A percentile compares a stretch with the other conserved stretches of the same genome.
Evolutionary conservation across 2,888 invertebrate species (phyloP).

Genomic region (Drosophila paucipuncta): DNA sequence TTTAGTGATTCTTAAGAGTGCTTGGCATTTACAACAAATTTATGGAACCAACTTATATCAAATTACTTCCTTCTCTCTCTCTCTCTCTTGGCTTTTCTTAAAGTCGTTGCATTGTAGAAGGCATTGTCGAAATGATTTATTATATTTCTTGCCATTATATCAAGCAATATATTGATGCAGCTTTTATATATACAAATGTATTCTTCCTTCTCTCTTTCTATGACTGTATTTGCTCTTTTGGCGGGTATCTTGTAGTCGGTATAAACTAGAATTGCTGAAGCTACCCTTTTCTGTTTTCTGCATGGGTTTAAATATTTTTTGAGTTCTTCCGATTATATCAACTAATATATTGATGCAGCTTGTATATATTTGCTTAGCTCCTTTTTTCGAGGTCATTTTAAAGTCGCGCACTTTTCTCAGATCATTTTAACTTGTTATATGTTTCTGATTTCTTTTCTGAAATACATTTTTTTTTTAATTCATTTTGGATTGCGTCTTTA

Average conservation of each 20-base stretch:
- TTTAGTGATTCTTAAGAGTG: background rate
- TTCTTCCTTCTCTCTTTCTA: background rate
- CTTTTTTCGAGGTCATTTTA: background rate
- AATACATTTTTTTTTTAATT: slow-evolving; percentile 8
- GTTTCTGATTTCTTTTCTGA: slow-evolving; percentile 23
- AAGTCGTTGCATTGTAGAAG: background rate
- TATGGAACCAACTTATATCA: background rate
- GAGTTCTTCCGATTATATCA: background rate
- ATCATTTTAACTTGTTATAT: slow-evolving; percentile 18
- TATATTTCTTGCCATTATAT: background rate
- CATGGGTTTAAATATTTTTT: background rate
- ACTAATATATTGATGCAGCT: background rate
- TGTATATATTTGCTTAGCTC: background rate
- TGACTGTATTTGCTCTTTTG: background rate
- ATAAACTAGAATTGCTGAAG: background rate
- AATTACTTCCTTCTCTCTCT: background rate
- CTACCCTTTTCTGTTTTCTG: background rate
- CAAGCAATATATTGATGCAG: background rate
- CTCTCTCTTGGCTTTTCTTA: background rate
- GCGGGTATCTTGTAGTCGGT: background rate
- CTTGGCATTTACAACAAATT: background rate
- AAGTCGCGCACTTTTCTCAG: background rate
- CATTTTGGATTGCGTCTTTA: slow-evolving; percentile 45
- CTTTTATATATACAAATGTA: background rate
- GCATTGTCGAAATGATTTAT: background rate